Evolutionary conservation across 2,888 invertebrate species (phyloP), one percentile per base, ranked within the genome.

Genomic region (Bembecia ichneumoniformis): DNA sequence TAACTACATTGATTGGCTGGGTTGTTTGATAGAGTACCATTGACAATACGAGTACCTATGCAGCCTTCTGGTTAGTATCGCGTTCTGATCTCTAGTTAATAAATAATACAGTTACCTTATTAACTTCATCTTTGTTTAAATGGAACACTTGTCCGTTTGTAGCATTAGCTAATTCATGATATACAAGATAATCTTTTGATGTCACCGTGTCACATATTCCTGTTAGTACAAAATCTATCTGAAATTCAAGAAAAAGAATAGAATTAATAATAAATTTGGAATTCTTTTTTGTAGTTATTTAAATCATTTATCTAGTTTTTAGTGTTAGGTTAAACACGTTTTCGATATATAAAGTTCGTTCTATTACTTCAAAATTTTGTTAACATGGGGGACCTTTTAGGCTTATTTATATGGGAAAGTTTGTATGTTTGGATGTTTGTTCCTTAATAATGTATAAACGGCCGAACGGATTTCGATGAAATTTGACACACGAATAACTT

Each of bases 171-270:
- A 78, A 35, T 3, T 66, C 50, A 14, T 66, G 51, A 50, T 72
- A 81, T 0, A 72, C 74, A 52, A 56, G 36, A 51, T 68, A 72
- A 0, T 53, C 52, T 0, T 50, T 49, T 1, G 50, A 49, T 0
- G 28, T 35, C 4, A 43, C 3, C 0, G 1, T 0, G 0, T 2
- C 3, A 51, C 78, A 77, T 3, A 35, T 1, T 1, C 72, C 77
- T 47, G 80, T 78, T 9, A 80, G 51, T 1, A 80, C 52, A 52
- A 80, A 78, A 0, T 68, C 62, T 3, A 80, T 55, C 81, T 80
- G 55, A 47, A 66, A 58, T 45, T 35, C 34, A 54, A 50, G 46
- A 47, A 17, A 36, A 36, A 11, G 47, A 43, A 35, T 47, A 16
- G 43, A 51, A 9, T 10, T 4, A 9, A 7, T 10, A 28, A 3